A percentile compares a stretch with the other conserved stretches of the same genome.
These are phyloP conservation scores for Zele albiditarsus DNA, from an alignment of 2,888 invertebrate species.

Conservation along the genomic window DNA sequence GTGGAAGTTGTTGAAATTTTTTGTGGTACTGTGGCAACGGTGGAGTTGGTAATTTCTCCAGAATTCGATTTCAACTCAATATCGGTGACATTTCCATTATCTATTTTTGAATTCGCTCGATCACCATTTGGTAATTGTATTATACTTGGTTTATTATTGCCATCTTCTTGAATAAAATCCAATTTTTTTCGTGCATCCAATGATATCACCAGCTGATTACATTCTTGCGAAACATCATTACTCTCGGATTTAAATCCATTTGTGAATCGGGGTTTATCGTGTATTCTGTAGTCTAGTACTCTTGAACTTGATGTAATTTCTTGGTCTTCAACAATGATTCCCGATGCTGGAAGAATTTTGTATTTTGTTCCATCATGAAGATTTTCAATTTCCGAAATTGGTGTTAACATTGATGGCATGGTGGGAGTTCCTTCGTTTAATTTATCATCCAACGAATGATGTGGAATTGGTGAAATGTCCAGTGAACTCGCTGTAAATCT, in stretches of 20 bases:
- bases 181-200: slow-evolving; percentile 37
- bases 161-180: slow-evolving; percentile 33
- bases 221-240: slow-evolving; percentile 12
- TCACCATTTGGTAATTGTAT: background rate
- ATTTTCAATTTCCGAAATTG: slow-evolving; percentile 50
- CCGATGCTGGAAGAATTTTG: slow-evolving; percentile 8
- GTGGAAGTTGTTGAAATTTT: background rate
- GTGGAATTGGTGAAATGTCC: slow-evolving; percentile 51
- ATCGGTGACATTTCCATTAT: background rate
- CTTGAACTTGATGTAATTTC: slow-evolving; percentile 74
- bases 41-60: background rate
- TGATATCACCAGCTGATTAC: background rate
- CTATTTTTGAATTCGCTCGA: background rate
- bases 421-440: slow-evolving; percentile 43
- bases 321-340: slow-evolving; percentile 49
- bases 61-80: slow-evolving; percentile 21
- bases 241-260: slow-evolving; percentile 12
- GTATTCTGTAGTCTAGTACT: slow-evolving; percentile 20
- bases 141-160: background rate
- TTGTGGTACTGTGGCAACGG: background rate
- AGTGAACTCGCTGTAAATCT: slow-evolving; percentile 52
- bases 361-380: slow-evolving; percentile 31
- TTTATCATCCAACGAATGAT: slow-evolving; percentile 37
- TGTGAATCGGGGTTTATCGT: background rate
- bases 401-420: slow-evolving; percentile 45